Evolutionary conservation across 2,888 invertebrate genomes (phyloP), one percentile per base, ranked within the genome.

Genomic region (Tiliacea aurago): DNA sequence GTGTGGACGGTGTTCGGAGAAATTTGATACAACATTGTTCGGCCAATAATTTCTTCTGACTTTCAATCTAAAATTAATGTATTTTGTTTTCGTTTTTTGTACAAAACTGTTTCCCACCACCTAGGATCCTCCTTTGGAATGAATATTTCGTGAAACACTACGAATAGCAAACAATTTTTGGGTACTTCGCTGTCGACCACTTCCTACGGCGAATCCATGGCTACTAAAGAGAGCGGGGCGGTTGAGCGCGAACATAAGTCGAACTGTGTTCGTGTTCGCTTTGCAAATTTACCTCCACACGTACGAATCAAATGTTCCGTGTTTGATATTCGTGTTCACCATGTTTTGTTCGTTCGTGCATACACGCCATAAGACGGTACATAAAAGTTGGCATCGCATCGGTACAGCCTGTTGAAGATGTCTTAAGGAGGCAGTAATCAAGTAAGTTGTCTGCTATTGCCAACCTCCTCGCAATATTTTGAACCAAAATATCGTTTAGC

Each of bases 401-500:
- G 3, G 15, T 20, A 9, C 23, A 9, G 20, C 37, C 2, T 18
- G 18, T 18, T 47, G 15, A 28, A 28, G 23, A 23, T 37, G 15
- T 47, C n/a, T 28, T 37, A 37, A 37, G 37, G 37, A 37, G 4
- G 37, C 37, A 37, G 37, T 6, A 28, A 28, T 37, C 6, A 37
- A 4, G 37, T 37, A 37, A 37, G 23, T 20, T 23, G 1, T 61
- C 23, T 1, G 41, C 13, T 1, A 20, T 55, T 13, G 0, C 33
- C 15, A 70, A 23, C 7, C 1, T 45, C 37, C n/a, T 51, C 51
- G 66, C 10, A 15, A 23, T 10, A 41, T 20, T 33, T 69, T 37
- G 15, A 47, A 15, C 49, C 18, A 78, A 47, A 49, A 51, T 0
- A 33, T 47, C 15, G 47, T 49, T 69, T 28, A 55, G 61, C 61